These are phyloP conservation scores for Sepioteuthis lessoniana DNA, from an alignment of 2,888 invertebrate genomes.

Conservation along the genomic window DNA sequence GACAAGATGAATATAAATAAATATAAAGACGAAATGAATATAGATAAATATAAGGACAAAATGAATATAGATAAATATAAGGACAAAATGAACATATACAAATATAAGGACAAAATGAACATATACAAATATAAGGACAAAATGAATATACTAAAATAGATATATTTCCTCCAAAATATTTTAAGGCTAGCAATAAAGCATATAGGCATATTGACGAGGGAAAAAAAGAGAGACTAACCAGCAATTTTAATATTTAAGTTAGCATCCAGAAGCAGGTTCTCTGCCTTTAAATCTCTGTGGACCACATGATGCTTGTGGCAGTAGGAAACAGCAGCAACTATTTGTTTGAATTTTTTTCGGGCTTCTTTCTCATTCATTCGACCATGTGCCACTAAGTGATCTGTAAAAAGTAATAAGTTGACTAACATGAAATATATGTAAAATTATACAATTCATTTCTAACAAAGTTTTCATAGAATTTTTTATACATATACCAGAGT, in stretches of 20 bases:
- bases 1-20: too few species aligned
- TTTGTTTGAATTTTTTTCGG: conserved; percentile 92
- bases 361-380: conserved; percentile 95
- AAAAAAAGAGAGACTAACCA: conserved; percentile 58
- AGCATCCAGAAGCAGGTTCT: conserved; percentile 94
- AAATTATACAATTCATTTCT: too few species aligned
- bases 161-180: neutral
- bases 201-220: neutral
- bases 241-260: conserved; percentile 95
- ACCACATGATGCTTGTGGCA: conserved; percentile 94
- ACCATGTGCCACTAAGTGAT: conserved; percentile 82
- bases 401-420: conserved; percentile 61
- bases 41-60: too few species aligned
- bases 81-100: too few species aligned
- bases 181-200: neutral
- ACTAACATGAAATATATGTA: neutral
- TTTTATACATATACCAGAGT: too few species aligned
- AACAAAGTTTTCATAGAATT: too few species aligned
- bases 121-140: too few species aligned
- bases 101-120: too few species aligned
- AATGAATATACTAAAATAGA: too few species aligned
- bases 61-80: too few species aligned
- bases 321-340: conserved; percentile 96
- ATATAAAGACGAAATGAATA: too few species aligned
- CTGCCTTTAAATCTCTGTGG: conserved; percentile 87